A percentile compares a stretch with the other conserved stretches of the same genome.
Evolutionary conservation across 2,113 vertebrate genomes (phyloP).

Genomic region (Sphaerodactylus townsendi): DNA sequence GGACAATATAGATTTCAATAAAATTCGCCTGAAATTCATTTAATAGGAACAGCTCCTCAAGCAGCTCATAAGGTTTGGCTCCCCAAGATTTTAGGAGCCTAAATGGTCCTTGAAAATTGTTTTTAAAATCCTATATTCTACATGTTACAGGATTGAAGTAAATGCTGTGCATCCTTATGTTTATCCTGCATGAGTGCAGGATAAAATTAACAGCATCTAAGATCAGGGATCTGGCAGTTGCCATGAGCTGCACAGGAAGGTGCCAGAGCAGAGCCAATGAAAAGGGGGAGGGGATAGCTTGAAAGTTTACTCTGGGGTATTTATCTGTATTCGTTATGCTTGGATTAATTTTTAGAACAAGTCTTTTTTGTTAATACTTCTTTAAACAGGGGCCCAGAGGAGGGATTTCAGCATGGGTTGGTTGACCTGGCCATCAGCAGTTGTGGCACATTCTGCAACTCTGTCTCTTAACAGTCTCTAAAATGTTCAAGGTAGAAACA

Average conservation of each 20-base stretch:
- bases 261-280: too few species aligned
- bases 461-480: too few species aligned
- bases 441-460: too few species aligned
- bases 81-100: conserved; percentile 11
- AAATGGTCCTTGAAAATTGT: background rate
- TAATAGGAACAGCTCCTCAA: too few species aligned
- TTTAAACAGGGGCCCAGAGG: background rate
- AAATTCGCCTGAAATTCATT: too few species aligned
- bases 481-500: too few species aligned
- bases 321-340: background rate
- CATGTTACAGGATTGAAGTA: background rate
- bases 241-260: background rate
- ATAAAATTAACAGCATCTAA: background rate
- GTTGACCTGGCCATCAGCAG: too few species aligned
- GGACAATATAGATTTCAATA: conserved; percentile 15
- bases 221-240: background rate
- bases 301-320: background rate
- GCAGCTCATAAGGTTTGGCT: conserved; percentile 14
- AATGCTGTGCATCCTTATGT: background rate
- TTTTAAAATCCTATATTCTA: background rate
- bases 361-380: background rate
- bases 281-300: background rate
- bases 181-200: background rate
- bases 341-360: background rate
- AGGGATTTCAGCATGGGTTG: too few species aligned